Base-by-base conservation (phyloP, 2,113 vertebrate genomes). In the Pardalotus punctatus region DNA sequence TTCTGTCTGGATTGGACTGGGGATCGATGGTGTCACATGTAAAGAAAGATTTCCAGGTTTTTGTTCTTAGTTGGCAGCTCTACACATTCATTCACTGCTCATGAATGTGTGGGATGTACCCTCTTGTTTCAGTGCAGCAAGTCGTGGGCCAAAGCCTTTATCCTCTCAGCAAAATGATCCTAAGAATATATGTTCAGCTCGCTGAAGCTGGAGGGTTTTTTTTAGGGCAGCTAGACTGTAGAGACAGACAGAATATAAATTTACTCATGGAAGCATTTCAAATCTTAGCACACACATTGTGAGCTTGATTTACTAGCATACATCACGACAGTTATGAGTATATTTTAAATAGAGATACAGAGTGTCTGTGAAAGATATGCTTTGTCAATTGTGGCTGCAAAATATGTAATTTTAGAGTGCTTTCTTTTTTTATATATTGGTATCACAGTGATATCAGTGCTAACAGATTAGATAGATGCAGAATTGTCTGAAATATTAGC, bases 261-360 rank as follows among this genome's bases (percentile, higher is more conserved):
- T 93, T 89, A 81, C 47, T 72, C 45, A 76, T 78, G 70, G 72
- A 84, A 94, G 21, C 21, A 42, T 85, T 93, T 91, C 14, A 80
- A 65, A 79, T 96, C 77, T 86, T 66, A 89, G 25, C 36, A 57
- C 45, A 64, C 20, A 24, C 36, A 72, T 64, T 94, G 25, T 90
- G 62, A 89, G 12, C 9, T 93, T 87, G 90, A 84, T 91, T 89
- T 96, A 53, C 73, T 72, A 61, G 78, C 48, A 61, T 11, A 18
- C 29, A 35, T 84, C 67, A 64, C 3, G 35, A n/a, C n/a, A 66
- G 43, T 66, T 77, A 45, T 40, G 51, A 42, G 6, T 71, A n/a
- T 94, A 84, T 74, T 91, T 94, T 81, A 87, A 76, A 28, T 3
- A 89, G 51, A 91, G n/a, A 53, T 71, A 28, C 3, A 47, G 28